These are phyloP conservation scores for Pachyramphus minor DNA, from an alignment of 2,113 vertebrate genomes.

Conservation along the genomic window DNA sequence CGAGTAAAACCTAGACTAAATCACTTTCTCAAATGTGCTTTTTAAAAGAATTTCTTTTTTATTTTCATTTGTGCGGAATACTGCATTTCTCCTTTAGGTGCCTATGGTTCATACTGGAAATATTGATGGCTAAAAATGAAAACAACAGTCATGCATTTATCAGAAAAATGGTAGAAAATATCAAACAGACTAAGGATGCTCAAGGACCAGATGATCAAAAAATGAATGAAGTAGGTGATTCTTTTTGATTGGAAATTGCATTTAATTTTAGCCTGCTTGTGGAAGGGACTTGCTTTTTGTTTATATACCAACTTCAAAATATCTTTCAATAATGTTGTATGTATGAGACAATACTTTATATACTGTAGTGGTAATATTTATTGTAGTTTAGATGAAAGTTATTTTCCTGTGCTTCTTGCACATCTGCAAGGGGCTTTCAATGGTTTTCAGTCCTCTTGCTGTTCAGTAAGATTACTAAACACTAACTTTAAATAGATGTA, in stretches of 20 bases:
- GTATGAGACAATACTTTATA: neutral
- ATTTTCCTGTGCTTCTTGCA: neutral
- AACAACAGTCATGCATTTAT: constrained; percentile 99
- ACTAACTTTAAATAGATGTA: neutral
- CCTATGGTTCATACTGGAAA: constrained; percentile 97
- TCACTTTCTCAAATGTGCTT: neutral
- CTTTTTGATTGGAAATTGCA: neutral
- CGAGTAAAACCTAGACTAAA: neutral
- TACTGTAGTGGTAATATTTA: neutral
- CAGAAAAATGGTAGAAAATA: constrained; percentile 99
- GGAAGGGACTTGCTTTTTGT: neutral
- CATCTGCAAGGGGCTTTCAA: neutral
- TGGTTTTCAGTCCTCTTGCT: neutral
- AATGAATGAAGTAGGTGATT: constrained; percentile 89
- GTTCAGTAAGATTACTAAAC: neutral
- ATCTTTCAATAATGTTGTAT: neutral
- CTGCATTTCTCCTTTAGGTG: constrained; percentile 73
- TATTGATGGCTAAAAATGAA: constrained; percentile 98
- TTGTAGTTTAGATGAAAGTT: neutral
- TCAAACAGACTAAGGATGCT: constrained; percentile 97
- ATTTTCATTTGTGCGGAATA: neutral
- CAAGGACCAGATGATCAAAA: constrained; percentile 90
- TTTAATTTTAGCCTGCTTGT: neutral
- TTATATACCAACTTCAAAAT: neutral
- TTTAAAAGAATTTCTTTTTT: neutral